A percentile compares a stretch with the other conserved stretches of the same genome.
Evolutionary conservation across 2,113 vertebrate genomes (phyloP).

Genomic region (Cyrtonyx montezumae): DNA sequence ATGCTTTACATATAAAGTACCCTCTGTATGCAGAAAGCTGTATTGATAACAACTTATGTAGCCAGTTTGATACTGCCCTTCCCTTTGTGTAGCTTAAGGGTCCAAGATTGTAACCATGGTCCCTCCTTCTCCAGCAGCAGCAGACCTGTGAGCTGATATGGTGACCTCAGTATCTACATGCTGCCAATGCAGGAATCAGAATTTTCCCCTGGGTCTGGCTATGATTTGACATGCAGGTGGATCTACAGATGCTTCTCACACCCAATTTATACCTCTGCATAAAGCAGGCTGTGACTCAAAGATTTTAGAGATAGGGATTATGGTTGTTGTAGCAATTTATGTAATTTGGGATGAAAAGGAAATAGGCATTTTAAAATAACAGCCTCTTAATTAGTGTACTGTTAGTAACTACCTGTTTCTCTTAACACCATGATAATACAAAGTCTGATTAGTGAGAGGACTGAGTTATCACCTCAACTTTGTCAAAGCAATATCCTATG

Average conservation of each 20-base stretch:
- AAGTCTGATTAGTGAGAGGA: background rate
- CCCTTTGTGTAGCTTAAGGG: background rate
- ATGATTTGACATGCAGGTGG: background rate
- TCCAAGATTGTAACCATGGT: background rate
- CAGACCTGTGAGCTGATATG: background rate
- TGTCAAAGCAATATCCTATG: background rate
- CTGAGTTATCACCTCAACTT: background rate
- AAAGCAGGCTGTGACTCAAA: background rate
- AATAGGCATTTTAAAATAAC: background rate
- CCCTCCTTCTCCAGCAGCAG: background rate
- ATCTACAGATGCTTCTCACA: background rate
- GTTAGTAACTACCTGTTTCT: background rate
- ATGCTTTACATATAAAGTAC: background rate
- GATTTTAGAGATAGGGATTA: background rate
- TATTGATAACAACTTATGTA: too few species aligned
- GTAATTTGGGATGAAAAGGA: background rate
- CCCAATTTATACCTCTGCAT: background rate
- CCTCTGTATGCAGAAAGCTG: background rate
- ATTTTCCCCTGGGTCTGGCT: accelerated
- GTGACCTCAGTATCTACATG: accelerated
- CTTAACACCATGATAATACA: accelerated
- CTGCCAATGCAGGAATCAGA: background rate
- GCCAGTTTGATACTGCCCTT: background rate
- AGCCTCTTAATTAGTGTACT: background rate
- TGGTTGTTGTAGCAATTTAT: background rate